Percentiles rank a stretch among this genome's conserved stretches.
phyloP scores from a whole-genome alignment of 2,113 vertebrate genomes.

The Bufo bufo region DNA sequence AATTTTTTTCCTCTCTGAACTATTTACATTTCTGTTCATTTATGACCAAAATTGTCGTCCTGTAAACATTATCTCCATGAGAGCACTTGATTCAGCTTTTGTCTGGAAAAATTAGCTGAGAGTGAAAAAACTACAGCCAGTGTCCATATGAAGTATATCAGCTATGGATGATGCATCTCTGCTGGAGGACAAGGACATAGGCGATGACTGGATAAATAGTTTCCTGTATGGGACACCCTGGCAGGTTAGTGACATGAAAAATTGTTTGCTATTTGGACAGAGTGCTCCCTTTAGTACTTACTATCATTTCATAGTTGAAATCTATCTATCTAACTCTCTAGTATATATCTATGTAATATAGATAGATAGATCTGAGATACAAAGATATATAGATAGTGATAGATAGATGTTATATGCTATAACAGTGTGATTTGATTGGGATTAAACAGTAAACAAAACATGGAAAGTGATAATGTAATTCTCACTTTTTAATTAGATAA shows the following conservation, averaged over 20 bases:
- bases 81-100: constrained; percentile 78
- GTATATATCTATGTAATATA: background rate
- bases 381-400: no score
- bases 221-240: constrained; percentile 70
- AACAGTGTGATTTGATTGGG: no score
- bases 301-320: constrained; percentile 31
- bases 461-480: background rate
- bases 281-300: constrained; percentile 36
- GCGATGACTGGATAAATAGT: constrained; percentile 76
- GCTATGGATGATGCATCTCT: constrained; percentile 74
- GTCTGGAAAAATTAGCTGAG: constrained; percentile 70
- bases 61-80: constrained; percentile 81
- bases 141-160: constrained; percentile 71
- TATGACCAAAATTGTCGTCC: constrained; percentile 71
- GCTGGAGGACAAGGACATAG: constrained; percentile 72
- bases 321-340: background rate
- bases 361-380: no score
- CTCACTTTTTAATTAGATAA: background rate
- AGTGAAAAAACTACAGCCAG: constrained; percentile 77
- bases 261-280: background rate
- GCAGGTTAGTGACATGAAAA: constrained; percentile 73
- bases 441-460: background rate
- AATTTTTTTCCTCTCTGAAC: constrained; percentile 49
- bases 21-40: constrained; percentile 70
- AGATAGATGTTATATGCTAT: no score